Evolutionary conservation across 2,113 vertebrate species (phyloP), one percentile per base, ranked within the genome.

Genomic region (Orycteropus afer): DNA sequence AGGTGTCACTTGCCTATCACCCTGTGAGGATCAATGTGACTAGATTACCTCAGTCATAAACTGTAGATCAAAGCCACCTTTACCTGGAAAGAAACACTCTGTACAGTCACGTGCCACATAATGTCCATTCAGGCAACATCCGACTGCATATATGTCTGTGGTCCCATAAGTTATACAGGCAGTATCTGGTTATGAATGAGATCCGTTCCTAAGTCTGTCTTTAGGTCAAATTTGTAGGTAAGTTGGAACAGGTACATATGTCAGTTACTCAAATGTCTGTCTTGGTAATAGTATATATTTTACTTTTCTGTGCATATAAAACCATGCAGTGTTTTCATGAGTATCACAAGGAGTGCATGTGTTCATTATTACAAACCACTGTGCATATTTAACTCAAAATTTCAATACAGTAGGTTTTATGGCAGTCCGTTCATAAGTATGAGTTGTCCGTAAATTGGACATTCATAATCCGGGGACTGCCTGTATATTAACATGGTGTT

Each of bases 21-120:
- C 55, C 86, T 95, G 71, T 61, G 40, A 94, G 7, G 86, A 96
- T 91, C 82, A 86, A 79, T 79, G 61, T 61, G 63, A 91, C 77
- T 63, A 74, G 40, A 93, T 91, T 73, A 95, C 61, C 47, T 89
- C 55, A 87, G 37, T 73, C 53, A 74, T 76, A 97, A 94, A 96
- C 79, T 95, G 51, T 93, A 86, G 69, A 74, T 94, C 86, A 95
- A 97, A 88, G 65, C 45, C 67, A 92, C 45, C 22, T 92, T 81
- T 84, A 85, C 67, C 32, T 94, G 47, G n/a, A 34, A 13, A 81
- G 73, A 89, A 67, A 97, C 82, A 85, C 13, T 59, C 53, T 90
- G 13, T 51, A 22, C 47, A 84, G 69, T 34, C 63, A 65, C 11
- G 63, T 65, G 29, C 32, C 20, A 6, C 32, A 65, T 15, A 65